Evolutionary conservation across 2,113 vertebrate genomes (phyloP), one percentile per base, ranked within the genome.

Genomic region (Opisthocomus hoazin): DNA sequence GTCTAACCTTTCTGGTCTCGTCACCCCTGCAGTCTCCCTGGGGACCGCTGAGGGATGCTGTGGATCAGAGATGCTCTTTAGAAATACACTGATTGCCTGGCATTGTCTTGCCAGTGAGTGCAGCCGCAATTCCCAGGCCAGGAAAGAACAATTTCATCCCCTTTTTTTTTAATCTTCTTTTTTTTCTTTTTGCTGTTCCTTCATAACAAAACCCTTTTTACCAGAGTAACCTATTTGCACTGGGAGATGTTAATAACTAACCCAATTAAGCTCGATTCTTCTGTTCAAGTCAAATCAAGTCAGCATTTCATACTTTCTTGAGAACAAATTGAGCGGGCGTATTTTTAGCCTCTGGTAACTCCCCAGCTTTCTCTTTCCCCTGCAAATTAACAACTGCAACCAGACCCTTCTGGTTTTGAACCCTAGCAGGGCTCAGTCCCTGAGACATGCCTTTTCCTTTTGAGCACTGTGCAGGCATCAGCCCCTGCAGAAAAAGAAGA

Each of bases 231-330:
- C 83, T 87, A 65, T 92, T 92, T 96, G 94, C 95, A 93, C 85
- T 17, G 69, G 89, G 84, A 95, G 80, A 90, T 90, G 92, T 96
- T 91, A 95, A 95, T 92, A 96, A 95, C 93, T 94, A 94, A 94
- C 91, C 89, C 92, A 95, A 95, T 97, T 95, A 96, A 92, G 37
- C 87, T 92, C 87, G 89, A 48, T 94, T 94, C 90, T 94, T 90
- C 86, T 87, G 69, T 46, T 89, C 69, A 63, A 95, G 96, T 83
- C 70, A 92, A 91, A 96, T 89, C 91, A 70, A 2, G 3, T n/a
- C 8, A 1, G 71, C 76, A 50, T 79, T 89, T 91, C 90, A 91
- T 93, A 71, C 83, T 84, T 93, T 87, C 79, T 86, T 6, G 19
- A 93, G 91, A 90, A 71, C 76, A 88, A 95, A 95, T 69, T 12